phyloP scores from a whole-genome alignment of 2,888 invertebrate species.

The Megastigmus dorsalis region DNA sequence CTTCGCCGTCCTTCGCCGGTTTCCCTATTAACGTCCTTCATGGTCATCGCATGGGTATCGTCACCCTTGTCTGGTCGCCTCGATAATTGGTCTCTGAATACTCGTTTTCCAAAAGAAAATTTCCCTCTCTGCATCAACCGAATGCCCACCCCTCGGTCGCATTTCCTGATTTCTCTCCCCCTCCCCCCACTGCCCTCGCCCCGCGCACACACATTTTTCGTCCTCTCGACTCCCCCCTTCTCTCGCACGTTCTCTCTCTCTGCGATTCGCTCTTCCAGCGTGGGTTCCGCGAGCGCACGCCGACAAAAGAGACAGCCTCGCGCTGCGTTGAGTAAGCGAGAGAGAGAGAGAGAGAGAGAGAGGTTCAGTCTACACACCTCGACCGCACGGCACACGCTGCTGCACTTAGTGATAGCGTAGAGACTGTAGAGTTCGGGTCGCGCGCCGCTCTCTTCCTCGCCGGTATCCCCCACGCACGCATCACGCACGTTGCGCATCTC shows the following conservation, averaged over 20 bases:
- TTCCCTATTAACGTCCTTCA: too few relatives aligned
- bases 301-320: neutral
- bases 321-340: too few relatives aligned
- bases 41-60: too few relatives aligned
- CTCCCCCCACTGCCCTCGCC: neutral
- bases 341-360: constrained; percentile 36
- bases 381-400: constrained; percentile 59
- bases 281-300: constrained; percentile 49
- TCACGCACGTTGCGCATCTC: neutral
- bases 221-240: neutral
- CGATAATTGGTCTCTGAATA: too few relatives aligned
- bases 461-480: neutral
- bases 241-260: neutral
- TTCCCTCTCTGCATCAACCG: too few relatives aligned
- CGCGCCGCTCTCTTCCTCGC: neutral
- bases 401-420: constrained; percentile 73
- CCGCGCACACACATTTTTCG: neutral
- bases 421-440: constrained; percentile 71
- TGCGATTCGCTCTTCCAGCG: constrained; percentile 65
- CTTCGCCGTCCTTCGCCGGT: too few relatives aligned
- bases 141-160: neutral
- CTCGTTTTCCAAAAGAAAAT: too few relatives aligned
- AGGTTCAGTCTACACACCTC: constrained; percentile 39
- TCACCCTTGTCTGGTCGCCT: too few relatives aligned
- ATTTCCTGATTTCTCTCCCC: constrained; percentile 17